Evolutionary conservation across 2,888 invertebrate species (phyloP).

Genomic region (Tipula vernalis): DNA sequence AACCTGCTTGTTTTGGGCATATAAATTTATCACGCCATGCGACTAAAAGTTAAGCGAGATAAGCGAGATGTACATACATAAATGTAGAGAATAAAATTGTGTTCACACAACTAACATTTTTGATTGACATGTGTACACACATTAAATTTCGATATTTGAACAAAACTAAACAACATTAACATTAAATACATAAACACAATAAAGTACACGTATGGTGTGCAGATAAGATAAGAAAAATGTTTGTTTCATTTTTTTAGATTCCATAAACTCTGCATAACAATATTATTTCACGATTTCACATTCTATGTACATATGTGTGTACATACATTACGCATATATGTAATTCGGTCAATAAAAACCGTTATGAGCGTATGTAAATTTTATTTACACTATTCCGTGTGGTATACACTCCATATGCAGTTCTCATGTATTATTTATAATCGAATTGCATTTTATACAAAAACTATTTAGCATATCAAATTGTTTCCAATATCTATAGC

Average conservation of each 20-base stretch:
- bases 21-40: background rate
- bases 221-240: background rate
- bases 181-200: background rate
- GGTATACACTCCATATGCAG: background rate
- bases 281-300: too few species aligned
- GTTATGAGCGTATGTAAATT: background rate
- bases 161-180: background rate
- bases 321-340: background rate
- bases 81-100: background rate
- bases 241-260: background rate
- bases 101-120: background rate
- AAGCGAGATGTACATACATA: background rate
- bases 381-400: background rate
- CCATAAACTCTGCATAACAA: background rate
- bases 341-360: background rate
- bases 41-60: too few species aligned
- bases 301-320: too few species aligned
- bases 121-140: background rate
- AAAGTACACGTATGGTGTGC: background rate
- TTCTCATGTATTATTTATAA: background rate
- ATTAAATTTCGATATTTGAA: background rate
- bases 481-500: background rate
- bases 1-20: background rate
- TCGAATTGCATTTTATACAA: background rate
- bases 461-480: background rate